A percentile compares a stretch with the other conserved stretches of the same genome.
These are phyloP conservation scores for Pungitius pungitius DNA, from an alignment of 2,113 vertebrate species.

Conservation along the genomic window DNA sequence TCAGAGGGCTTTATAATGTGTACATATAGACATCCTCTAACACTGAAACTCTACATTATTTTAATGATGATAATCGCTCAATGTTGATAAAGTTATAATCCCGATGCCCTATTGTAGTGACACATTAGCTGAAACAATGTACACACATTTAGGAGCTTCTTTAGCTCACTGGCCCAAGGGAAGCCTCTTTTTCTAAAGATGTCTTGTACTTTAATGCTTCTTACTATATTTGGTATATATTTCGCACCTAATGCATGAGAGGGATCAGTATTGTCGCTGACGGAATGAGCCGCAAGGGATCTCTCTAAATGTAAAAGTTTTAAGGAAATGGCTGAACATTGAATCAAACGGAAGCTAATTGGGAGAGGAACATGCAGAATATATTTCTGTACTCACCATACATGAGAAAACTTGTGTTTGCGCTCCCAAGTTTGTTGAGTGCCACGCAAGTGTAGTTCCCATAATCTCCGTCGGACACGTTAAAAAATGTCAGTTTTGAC, in stretches of 20 bases:
- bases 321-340: background rate
- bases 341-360: background rate
- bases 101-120: background rate
- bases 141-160: background rate
- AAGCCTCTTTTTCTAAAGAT: background rate
- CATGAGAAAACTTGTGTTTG: conserved; percentile 91
- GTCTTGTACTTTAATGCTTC: background rate
- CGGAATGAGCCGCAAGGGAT: background rate
- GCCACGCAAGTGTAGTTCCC: conserved; percentile 98
- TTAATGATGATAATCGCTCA: background rate
- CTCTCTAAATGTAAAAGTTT: background rate
- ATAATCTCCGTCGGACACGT: conserved; percentile 93
- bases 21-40: no score
- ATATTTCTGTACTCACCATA: conserved; percentile 85
- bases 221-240: background rate
- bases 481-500: conserved; percentile 94
- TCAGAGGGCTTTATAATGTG: no score
- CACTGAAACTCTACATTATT: background rate
- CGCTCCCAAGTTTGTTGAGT: conserved; percentile 91
- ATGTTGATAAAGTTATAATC: background rate
- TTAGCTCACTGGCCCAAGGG: no score
- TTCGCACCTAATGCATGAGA: background rate
- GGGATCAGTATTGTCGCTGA: background rate
- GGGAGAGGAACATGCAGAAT: no score
- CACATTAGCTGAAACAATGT: background rate